Evolutionary conservation across 2,797 vertebrate genomes (phyloP).

Genomic region (Heliangelus exortis): DNA sequence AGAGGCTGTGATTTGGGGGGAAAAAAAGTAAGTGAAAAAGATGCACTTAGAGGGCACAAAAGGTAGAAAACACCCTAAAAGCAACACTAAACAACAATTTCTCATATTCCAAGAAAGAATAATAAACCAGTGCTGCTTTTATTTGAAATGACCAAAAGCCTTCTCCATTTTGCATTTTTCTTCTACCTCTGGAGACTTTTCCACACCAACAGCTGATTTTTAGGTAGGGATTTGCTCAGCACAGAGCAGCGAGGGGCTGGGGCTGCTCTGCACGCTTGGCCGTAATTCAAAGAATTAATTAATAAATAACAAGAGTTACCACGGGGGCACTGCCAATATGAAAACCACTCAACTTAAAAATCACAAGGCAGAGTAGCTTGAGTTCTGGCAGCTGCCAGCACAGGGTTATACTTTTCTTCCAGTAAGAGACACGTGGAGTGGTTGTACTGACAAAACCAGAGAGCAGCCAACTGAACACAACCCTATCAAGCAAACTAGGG

Average conservation of each 20-base stretch:
- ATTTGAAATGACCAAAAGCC: background rate
- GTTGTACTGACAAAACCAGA: fast-evolving
- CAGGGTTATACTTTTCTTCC: background rate
- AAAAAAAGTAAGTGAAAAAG: background rate
- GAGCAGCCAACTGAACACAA: background rate
- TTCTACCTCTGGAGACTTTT: background rate
- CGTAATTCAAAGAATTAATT: background rate
- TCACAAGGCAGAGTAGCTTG: background rate
- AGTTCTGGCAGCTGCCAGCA: background rate
- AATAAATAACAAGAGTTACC: background rate
- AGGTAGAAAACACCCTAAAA: background rate
- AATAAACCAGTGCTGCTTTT: background rate
- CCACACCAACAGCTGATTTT: background rate
- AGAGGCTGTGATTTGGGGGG: background rate
- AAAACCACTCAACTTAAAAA: background rate
- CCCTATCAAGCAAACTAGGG: background rate
- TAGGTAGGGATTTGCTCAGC: background rate
- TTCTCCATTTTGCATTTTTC: background rate
- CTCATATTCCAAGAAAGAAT: background rate
- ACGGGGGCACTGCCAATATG: background rate
- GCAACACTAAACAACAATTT: background rate
- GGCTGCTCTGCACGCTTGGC: background rate
- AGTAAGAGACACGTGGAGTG: fast-evolving
- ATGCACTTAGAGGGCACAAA: background rate
- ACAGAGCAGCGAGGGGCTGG: background rate